Base-by-base conservation (phyloP, 2,113 vertebrate genomes). In the Rhinolophus sinicus region DNA sequence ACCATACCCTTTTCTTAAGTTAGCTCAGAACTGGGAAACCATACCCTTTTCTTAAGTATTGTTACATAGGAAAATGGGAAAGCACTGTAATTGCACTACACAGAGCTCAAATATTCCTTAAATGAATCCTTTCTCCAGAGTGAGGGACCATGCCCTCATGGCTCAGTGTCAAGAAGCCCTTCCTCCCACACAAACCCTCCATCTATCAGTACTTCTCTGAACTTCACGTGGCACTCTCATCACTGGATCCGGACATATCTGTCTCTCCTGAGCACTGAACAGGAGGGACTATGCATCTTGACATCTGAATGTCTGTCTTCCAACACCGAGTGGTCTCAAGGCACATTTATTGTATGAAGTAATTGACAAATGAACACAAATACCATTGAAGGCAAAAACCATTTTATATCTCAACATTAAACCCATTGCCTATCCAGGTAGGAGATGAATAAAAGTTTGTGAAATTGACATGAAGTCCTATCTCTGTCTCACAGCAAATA, bases 391-490 rank as follows among this genome's bases (percentile, higher is more conserved):
- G 52, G 47, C 62, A 83, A 60, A 44, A 35, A 19, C 24, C 6
- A 40, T 62, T 84, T 62, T 58, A 81, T 13, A 67, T 40, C 52
- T 96, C 54, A 93, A 52, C 54, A 33, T 44, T 40, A 91, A 84
- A 70, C 67, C 54, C 28, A 70, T 81, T 28, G 65, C 16, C 18
- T 54, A 19, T 58, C 21, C 67, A 38, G 22, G 47, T 18, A 33
- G 44, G 44, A 69, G 69, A 60, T 56, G 30, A 72, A 77, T 44
- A 60, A 78, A 67, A 13, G 18, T 52, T 83, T 92, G 24, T 72
- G 70, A 73, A 88, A 80, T 19, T 64, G 64, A 93, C 65, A 84
- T 18, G 5, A 75, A 86, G 76, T 96, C 35, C 50, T 87, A 78
- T 22, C 84, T 86, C 64, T 24, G 62, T 11, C 35, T 78, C 54